Evolutionary conservation across 2,113 vertebrate species (phyloP).

Genomic region (Trematomus loennbergii): DNA sequence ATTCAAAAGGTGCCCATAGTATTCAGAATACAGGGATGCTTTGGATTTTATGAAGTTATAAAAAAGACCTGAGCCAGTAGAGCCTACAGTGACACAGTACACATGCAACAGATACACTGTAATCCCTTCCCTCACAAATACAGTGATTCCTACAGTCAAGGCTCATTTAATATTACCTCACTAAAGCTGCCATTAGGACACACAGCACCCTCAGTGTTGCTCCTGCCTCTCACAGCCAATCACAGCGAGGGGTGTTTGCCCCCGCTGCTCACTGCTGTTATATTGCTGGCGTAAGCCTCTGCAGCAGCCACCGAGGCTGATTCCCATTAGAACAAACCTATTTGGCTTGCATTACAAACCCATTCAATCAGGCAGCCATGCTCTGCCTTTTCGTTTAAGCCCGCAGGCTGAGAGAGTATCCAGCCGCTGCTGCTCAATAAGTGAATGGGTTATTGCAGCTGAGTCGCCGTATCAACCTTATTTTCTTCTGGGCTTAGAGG

Average conservation of each 20-base stretch:
- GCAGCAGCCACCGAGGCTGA: constrained; percentile 61
- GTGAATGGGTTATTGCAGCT: constrained; percentile 65
- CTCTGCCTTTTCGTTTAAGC: constrained; percentile 65
- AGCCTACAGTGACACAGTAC: background rate
- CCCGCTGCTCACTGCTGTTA: constrained; percentile 49
- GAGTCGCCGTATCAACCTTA: constrained; percentile 59
- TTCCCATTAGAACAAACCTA: constrained; percentile 78
- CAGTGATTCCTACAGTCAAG: constrained; percentile 33
- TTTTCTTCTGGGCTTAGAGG: constrained; percentile 52
- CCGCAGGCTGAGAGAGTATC: constrained; percentile 67
- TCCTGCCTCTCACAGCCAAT: constrained; percentile 59
- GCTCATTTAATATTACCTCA: constrained; percentile 45
- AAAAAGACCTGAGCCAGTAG: background rate
- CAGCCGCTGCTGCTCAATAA: constrained; percentile 61
- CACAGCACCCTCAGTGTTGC: constrained; percentile 45
- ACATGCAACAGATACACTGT: background rate
- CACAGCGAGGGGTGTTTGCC: constrained; percentile 52
- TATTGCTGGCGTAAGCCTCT: constrained; percentile 60
- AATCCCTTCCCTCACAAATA: constrained; percentile 4
- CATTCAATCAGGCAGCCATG: constrained; percentile 71
- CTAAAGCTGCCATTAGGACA: constrained; percentile 66
- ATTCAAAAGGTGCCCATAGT: constrained; percentile 34
- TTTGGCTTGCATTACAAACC: constrained; percentile 79
- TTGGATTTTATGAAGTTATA: constrained; percentile 7
- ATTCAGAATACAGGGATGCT: constrained; percentile 6